A percentile compares a stretch with the other conserved stretches of the same genome.
These are phyloP conservation scores for Bacillus rossius DNA, from an alignment of 1,140 invertebrate genomes.

Conservation along the genomic window DNA sequence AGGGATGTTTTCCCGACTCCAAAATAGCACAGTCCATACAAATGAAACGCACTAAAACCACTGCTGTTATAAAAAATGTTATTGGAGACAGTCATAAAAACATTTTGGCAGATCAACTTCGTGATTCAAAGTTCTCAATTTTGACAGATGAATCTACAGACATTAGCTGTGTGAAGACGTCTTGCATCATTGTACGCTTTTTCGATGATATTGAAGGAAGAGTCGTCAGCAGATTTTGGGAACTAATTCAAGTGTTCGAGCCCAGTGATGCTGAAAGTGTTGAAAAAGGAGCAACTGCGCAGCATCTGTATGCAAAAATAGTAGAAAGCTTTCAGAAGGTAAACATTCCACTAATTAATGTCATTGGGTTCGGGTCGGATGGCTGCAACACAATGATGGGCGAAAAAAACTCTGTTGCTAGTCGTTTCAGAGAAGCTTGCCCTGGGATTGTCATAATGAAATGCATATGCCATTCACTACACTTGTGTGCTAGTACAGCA, in stretches of 20 bases:
- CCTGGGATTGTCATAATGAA: constrained; percentile 33
- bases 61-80: constrained; percentile 19
- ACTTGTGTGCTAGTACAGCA: constrained; percentile 29
- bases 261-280: constrained; percentile 14
- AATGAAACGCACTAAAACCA: constrained; percentile 19
- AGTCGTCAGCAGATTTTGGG: constrained; percentile 31
- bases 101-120: constrained; percentile 1
- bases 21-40: constrained; percentile 19
- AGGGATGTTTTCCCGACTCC: constrained; percentile 20
- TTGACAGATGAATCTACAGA: constrained; percentile 26
- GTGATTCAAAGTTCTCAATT: constrained; percentile 16
- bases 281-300: constrained; percentile 16
- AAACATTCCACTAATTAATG: constrained; percentile 36
- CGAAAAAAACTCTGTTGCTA: constrained; percentile 30
- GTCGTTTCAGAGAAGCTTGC: constrained; percentile 25
- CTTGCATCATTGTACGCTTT: constrained; percentile 14
- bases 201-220: not conserved
- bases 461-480: constrained; percentile 37
- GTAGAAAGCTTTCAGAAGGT: constrained; percentile 15
- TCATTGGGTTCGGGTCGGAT: constrained; percentile 40
- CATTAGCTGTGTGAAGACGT: constrained; percentile 15
- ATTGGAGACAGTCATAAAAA: constrained; percentile 8
- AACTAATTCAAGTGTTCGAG: constrained; percentile 30
- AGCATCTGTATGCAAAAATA: constrained; percentile 13
- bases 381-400: constrained; percentile 40